Evolutionary conservation across 2,888 invertebrate genomes (phyloP), one percentile per base, ranked within the genome.

Genomic region (Nemotelus pantherinus): DNA sequence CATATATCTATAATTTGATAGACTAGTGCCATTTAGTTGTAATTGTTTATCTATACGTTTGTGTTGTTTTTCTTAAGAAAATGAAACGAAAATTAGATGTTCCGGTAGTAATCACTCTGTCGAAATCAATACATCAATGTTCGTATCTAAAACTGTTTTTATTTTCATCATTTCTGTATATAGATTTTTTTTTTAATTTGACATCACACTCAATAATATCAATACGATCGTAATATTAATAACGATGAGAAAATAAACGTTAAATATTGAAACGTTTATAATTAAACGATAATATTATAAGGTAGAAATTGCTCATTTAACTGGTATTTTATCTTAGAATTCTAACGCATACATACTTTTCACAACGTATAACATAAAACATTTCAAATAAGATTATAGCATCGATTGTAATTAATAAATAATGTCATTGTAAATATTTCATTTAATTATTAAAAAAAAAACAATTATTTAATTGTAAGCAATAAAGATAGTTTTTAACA

Each of bases 401-500:
- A 65, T 55, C 25, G 53, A 47, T 65, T 60, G 74, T 74, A 74
- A 48, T n/a, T 7, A 58, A n/a, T 60, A 44, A 25, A 25, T 25
- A 25, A 25, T 25, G 25, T 25, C 76, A 76, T 65, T 76, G 76
- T 76, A 76, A 53, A 76, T 76, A 76, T 4, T 65, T 76, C 76
- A 76, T 64, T 44, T 76, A 65, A 55, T 65, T 76, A 65, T 53
- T 58, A 76, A 65, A 64, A 70, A n/a, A 76, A 53, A 25, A 25
- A 25, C 25, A 25, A 64, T 76, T 65, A 76, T 65, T 76, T 76
- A 65, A 65, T 76, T 76, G 55, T 76, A 76, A 76, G 76, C 76
- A 76, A 76, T 76, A 76, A 74, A 74, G 47, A 76, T 76, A 76
- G 76, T 65, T 76, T 76, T 76, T 76, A 76, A 76, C 76, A 76